phyloP scores from a whole-genome alignment of 2,113 vertebrate species.

The Merops nubicus region DNA sequence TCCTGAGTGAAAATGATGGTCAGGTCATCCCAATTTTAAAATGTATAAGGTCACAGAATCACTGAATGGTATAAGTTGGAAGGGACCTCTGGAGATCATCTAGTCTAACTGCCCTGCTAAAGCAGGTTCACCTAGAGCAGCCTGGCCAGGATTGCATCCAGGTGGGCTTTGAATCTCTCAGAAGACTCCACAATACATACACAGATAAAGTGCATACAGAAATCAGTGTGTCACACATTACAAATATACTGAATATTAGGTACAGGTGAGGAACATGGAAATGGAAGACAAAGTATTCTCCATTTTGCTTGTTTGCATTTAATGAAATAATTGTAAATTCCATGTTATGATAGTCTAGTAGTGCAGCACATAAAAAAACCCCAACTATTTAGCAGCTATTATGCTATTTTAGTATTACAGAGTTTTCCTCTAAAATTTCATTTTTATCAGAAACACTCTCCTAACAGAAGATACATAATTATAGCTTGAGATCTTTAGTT shows the following conservation, averaged over 20 bases:
- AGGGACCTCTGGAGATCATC: not conserved
- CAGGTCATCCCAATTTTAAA: not conserved
- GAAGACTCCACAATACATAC: not conserved
- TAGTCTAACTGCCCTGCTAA: not conserved
- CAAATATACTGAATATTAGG: not conserved
- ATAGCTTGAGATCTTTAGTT: not conserved
- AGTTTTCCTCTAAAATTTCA: not conserved
- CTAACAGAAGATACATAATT: not conserved
- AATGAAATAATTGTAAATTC: not conserved
- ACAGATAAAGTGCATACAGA: not conserved
- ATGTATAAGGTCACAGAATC: not conserved
- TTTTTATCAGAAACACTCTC: not conserved
- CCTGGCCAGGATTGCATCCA: not conserved
- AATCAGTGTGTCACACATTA: not conserved
- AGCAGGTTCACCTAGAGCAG: not conserved
- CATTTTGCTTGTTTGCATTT: not conserved
- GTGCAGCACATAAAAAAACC: not conserved
- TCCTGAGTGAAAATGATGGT: not conserved
- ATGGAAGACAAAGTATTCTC: not conserved
- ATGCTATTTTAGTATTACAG: not conserved
- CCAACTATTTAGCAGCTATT: not conserved
- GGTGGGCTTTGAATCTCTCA: not conserved
- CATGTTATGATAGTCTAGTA: not conserved
- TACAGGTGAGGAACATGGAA: not conserved
- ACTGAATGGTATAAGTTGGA: not conserved